These are phyloP conservation scores for Vicugna pacos DNA, from an alignment of 2,113 vertebrate genomes.

Conservation along the genomic window DNA sequence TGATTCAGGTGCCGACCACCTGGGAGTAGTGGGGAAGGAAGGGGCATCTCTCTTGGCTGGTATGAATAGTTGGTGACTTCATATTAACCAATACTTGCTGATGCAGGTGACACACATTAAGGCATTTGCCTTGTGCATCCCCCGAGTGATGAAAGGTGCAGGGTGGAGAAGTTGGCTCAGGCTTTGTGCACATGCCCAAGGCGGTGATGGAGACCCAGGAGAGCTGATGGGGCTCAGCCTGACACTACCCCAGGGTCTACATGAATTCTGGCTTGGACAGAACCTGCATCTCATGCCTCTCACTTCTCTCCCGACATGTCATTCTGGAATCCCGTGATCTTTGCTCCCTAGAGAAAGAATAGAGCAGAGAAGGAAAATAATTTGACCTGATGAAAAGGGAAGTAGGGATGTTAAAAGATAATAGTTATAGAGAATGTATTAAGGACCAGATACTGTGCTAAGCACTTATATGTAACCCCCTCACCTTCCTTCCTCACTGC, in stretches of 20 bases:
- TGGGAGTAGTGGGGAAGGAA: neutral
- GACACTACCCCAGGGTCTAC: constrained; percentile 48
- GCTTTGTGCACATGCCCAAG: neutral
- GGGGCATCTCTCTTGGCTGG: neutral
- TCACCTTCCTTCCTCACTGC: neutral
- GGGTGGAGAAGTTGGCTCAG: neutral
- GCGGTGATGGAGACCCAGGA: neutral
- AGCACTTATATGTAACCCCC: accelerated
- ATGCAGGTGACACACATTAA: neutral
- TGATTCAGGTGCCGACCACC: neutral
- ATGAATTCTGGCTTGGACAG: constrained; percentile 85
- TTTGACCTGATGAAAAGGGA: neutral
- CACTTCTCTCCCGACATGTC: constrained; percentile 74
- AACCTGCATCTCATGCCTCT: constrained; percentile 85
- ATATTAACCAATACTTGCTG: neutral
- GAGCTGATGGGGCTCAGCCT: neutral
- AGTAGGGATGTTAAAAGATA: neutral
- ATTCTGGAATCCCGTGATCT: constrained; percentile 77
- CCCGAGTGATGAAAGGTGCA: neutral
- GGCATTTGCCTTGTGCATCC: neutral
- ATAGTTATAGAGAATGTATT: neutral
- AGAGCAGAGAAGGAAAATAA: neutral
- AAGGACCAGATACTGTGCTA: neutral
- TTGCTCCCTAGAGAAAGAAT: constrained; percentile 82
- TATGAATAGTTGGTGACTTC: neutral